Base-by-base conservation (phyloP, 1,140 invertebrate genomes). In the Maniola jurtina region DNA sequence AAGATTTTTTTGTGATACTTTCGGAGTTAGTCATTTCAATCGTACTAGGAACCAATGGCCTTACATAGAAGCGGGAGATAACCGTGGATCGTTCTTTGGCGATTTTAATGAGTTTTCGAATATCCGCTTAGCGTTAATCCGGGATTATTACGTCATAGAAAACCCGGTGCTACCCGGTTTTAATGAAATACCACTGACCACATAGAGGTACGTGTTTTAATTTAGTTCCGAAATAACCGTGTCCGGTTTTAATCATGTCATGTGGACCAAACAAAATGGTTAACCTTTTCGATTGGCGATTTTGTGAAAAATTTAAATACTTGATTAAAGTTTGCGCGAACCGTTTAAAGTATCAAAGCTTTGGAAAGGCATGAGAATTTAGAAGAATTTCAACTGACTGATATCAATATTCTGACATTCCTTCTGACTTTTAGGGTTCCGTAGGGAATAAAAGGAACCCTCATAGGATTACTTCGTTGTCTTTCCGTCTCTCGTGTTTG, bases 31-130 rank as follows among this genome's bases (percentile, higher is more conserved):
- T 66, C 63, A 62, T 62, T 66, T 63, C 64, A 63, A 60, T 36
- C 5, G 68, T 54, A 63, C 66, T 63, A 71, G 68, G 56, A 61
- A 52, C 64, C 64, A 35, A 63, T 59, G 48, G 38, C 34, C 54
- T 68, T 47, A 68, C 38, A 60, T 60, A 69, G 63, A 69, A 36
- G 14, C 40, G 55, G 48, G 60, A 45, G 33, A 36, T 35, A 5
- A 35, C 15, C 42, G 45, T 42, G 60, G 68, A 70, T 55, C 55
- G 71, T 73, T 73, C 74, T 76, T 76, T 68, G 66, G 57, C 59
- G 57, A 73, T 76, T 73, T 76, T 76, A 76, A 76, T 76, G 74
- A 76, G 74, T 76, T 76, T 62, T 47, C 40, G 67, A 65, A 76
- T 73, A 73, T 73, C 74, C 69, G 72, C 70, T 72, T 75, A 72